Evolutionary conservation across 2,888 invertebrate species (phyloP).

Genomic region (Hyposoter dolosus): DNA sequence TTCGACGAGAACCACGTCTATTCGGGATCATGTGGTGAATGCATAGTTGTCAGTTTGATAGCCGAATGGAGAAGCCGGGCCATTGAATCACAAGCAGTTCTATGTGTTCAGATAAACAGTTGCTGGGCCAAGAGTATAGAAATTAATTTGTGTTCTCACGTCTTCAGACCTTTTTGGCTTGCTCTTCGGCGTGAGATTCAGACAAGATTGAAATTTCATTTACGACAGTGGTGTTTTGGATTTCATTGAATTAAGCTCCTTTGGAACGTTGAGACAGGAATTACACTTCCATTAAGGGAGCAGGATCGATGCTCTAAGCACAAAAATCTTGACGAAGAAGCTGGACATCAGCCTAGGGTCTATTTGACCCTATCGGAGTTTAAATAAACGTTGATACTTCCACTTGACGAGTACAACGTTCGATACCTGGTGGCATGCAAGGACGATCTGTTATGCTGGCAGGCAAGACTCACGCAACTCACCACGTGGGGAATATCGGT

Average conservation of each 20-base stretch:
- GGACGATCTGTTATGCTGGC: slow-evolving; percentile 59
- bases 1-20: slow-evolving; percentile 70
- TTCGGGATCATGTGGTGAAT: slow-evolving; percentile 71
- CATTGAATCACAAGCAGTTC: background rate
- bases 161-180: slow-evolving; percentile 27
- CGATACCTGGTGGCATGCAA: background rate
- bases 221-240: background rate
- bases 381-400: background rate
- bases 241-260: background rate
- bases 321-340: background rate
- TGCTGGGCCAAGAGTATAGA: slow-evolving; percentile 41
- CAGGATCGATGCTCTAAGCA: background rate
- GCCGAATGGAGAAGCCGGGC: background rate
- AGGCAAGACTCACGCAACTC: slow-evolving; percentile 55
- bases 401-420: background rate
- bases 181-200: background rate
- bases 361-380: background rate
- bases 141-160: slow-evolving; percentile 74
- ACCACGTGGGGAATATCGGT: slow-evolving; percentile 70
- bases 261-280: background rate
- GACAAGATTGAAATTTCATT: slow-evolving; percentile 7
- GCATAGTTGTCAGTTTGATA: slow-evolving; percentile 70
- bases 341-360: background rate
- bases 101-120: background rate
- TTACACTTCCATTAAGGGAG: too few species aligned